Evolutionary conservation across 2,113 vertebrate species (phyloP).

Genomic region (Calyptomena viridis): DNA sequence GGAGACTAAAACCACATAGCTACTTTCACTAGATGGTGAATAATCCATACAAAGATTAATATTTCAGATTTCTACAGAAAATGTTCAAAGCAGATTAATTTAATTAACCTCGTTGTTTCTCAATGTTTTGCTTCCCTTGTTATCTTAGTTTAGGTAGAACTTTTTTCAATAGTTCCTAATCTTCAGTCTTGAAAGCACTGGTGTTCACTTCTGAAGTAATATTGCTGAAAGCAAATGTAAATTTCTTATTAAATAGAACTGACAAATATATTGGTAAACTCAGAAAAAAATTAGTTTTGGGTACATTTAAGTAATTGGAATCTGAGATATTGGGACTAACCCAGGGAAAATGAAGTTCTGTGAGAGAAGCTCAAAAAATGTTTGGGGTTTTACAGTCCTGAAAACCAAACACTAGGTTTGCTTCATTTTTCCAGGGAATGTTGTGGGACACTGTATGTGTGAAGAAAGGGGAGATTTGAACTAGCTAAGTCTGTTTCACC

Average conservation of each 20-base stretch:
- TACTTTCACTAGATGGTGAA: not conserved
- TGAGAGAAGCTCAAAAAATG: not conserved
- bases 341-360: not conserved
- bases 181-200: not conserved
- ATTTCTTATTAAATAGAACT: not conserved
- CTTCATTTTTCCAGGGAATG: not conserved
- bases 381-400: not conserved
- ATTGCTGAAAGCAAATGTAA: not conserved
- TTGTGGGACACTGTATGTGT: not conserved
- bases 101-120: not conserved
- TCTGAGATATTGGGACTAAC: not conserved
- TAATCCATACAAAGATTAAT: not conserved
- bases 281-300: not conserved
- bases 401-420: not conserved
- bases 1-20: not conserved
- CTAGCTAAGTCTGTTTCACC: not conserved
- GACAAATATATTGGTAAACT: not conserved
- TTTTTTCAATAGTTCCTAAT: not conserved
- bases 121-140: not conserved
- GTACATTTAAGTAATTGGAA: not conserved
- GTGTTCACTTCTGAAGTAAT: not conserved
- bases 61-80: not conserved
- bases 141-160: not conserved
- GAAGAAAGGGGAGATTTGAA: not conserved
- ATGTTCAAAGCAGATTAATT: not conserved